A percentile compares a stretch with the other conserved stretches of the same genome.
phyloP scores from a whole-genome alignment of 2,797 vertebrate genomes.

The Cyclura pinguis region DNA sequence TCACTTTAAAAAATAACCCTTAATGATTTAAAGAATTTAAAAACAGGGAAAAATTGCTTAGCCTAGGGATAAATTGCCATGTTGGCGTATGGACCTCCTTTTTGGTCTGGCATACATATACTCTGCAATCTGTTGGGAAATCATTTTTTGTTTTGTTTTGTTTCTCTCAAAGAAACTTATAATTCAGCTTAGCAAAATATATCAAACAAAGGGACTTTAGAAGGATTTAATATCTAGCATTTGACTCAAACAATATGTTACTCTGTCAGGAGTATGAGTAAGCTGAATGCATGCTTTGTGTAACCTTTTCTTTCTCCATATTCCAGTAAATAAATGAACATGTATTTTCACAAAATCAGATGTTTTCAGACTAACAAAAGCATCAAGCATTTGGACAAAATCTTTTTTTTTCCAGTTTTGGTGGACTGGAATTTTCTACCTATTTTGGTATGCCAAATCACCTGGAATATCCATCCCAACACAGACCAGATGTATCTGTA shows the following conservation, averaged over 20 bases:
- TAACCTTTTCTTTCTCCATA: not conserved
- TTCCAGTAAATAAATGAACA: not conserved
- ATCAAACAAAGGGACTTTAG: conserved; percentile 49
- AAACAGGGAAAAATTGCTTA: conserved; percentile 58
- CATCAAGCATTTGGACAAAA: too few relatives aligned
- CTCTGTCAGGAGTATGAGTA: not conserved
- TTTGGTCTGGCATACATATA: conserved; percentile 10
- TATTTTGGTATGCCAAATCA: too few relatives aligned
- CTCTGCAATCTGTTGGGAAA: conserved; percentile 61
- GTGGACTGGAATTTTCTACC: too few relatives aligned
- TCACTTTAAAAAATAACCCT: conserved; percentile 30
- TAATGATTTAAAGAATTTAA: conserved; percentile 59
- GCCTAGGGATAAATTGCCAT: conserved; percentile 44
- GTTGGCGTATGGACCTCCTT: conserved; percentile 30
- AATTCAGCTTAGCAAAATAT: conserved; percentile 38
- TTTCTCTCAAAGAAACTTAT: conserved; percentile 3
- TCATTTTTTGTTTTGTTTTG: conserved; percentile 30
- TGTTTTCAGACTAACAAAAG: not conserved
- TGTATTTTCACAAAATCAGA: not conserved
- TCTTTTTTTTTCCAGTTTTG: too few relatives aligned
- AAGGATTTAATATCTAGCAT: conserved; percentile 54
- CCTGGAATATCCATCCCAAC: too few relatives aligned
- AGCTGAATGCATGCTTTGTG: not conserved
- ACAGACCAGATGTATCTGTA: too few relatives aligned
- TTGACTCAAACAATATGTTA: conserved; percentile 31